These are phyloP conservation scores for Sepioteuthis lessoniana DNA, from an alignment of 2,888 invertebrate species.

Conservation along the genomic window DNA sequence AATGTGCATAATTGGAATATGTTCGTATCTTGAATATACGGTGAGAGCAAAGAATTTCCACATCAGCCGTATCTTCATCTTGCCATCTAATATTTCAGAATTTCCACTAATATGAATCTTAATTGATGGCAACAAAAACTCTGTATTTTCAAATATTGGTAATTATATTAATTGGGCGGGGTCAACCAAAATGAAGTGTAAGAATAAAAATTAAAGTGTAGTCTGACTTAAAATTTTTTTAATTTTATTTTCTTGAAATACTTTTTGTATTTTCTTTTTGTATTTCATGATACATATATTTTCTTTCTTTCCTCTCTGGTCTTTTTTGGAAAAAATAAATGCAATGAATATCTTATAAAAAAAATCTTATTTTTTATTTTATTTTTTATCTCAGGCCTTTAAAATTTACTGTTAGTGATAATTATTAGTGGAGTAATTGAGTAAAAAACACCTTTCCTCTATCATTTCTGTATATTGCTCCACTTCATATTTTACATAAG, in stretches of 20 bases:
- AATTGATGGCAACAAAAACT: neutral
- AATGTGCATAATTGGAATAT: neutral
- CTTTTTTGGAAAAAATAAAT: conserved; percentile 33
- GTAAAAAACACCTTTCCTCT: neutral
- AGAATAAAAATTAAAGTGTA: conserved; percentile 33
- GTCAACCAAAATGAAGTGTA: neutral
- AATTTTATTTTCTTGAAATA: conserved; percentile 33
- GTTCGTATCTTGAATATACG: neutral
- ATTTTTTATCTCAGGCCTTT: conserved; percentile 2
- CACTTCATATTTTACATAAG: neutral
- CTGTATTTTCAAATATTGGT: conserved; percentile 33
- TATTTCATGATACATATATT: conserved; percentile 33
- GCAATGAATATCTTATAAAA: conserved; percentile 23
- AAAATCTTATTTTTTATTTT: neutral
- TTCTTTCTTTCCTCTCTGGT: neutral
- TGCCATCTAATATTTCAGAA: conserved; percentile 10
- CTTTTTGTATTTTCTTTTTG: conserved; percentile 25
- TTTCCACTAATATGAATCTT: neutral
- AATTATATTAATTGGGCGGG: neutral
- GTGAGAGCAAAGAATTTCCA: conserved; percentile 33
- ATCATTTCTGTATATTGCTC: neutral
- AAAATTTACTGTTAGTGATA: neutral
- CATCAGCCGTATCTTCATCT: conserved; percentile 25
- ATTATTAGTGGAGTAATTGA: neutral
- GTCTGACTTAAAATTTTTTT: conserved; percentile 25